Evolutionary conservation across 1,140 invertebrate species (phyloP), one percentile per base, ranked within the genome.

Genomic region (Sinonovacula constricta): DNA sequence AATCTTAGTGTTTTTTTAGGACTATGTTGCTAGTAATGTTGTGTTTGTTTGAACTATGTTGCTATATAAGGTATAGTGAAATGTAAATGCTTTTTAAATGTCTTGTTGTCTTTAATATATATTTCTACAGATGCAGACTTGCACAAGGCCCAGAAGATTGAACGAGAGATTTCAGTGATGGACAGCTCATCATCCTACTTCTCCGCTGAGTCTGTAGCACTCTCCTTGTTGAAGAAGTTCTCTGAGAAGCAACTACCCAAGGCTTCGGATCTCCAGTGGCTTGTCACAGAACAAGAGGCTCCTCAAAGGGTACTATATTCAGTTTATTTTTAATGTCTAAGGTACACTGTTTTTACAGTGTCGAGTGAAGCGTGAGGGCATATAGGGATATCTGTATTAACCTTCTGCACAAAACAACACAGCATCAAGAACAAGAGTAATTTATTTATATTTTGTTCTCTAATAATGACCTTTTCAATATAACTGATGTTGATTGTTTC

Each of bases 231-330:
- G 49, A 94, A 94, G 70, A 94, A 93, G 83, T 96, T 96, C 88
- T 95, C 93, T 76, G 94, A 95, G 76, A 94, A 95, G 80, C 94
- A 95, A 75, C 88, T 96, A 56, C 95, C 95, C 0, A 93, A 94
- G 79, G 94, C 95, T 18, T 95, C 94, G 3, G 95, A 96, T 66
- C 89, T 97, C n/a, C 93, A 95, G 70, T 97, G 95, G 95, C 90
- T 97, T 3, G 95, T 97, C 0, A 94, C 95, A 0, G 95, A 96
- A 88, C 90, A 94, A 82, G 95, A 97, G 86, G 94, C 93, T 2
- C 95, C 95, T 14, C 95, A 96, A 88, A 92, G 82, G 49, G 93
- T 94, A 89, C n/a, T n/a, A n/a, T n/a, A n/a, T n/a, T n/a, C n/a
- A 83, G 77, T 80, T 22, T 36, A 22, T 2, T 34, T 34, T 12